phyloP scores from a whole-genome alignment of 2,797 vertebrate species.

The Myripristis jacobus region DNA sequence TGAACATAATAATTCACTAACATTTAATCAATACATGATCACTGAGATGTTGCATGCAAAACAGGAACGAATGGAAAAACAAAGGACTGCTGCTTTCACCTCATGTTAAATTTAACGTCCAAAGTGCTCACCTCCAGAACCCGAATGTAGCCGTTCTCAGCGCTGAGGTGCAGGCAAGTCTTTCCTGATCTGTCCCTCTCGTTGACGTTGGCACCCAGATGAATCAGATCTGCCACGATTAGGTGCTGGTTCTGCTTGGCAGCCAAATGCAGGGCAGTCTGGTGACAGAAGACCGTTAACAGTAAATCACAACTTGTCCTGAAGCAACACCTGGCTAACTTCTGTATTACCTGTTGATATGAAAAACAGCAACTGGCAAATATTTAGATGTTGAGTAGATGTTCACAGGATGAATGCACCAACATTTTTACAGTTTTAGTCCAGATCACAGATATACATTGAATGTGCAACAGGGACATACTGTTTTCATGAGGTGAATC shows the following conservation, averaged over 20 bases:
- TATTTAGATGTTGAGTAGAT: no score
- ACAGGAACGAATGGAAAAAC: no score
- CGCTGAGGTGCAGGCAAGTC: conserved; percentile 88
- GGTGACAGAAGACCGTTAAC: conserved; percentile 12
- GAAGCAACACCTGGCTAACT: neutral
- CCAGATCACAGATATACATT: no score
- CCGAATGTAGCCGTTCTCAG: conserved; percentile 85
- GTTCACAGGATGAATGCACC: no score
- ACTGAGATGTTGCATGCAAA: no score
- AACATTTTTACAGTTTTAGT: no score
- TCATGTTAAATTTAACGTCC: neutral
- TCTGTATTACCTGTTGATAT: no score
- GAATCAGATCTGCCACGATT: conserved; percentile 87
- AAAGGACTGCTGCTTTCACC: no score
- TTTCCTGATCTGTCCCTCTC: conserved; percentile 81
- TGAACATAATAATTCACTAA: no score
- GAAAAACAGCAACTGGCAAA: neutral
- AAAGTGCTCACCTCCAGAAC: conserved; percentile 84
- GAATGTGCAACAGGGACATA: no score
- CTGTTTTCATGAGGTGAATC: no score
- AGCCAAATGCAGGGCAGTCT: conserved; percentile 90
- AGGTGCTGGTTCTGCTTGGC: conserved; percentile 88
- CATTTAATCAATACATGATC: no score
- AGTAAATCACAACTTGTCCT: neutral
- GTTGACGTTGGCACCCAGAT: conserved; percentile 84